Base-by-base conservation (phyloP, 2,113 vertebrate species). In the Aramus guarauna region DNA sequence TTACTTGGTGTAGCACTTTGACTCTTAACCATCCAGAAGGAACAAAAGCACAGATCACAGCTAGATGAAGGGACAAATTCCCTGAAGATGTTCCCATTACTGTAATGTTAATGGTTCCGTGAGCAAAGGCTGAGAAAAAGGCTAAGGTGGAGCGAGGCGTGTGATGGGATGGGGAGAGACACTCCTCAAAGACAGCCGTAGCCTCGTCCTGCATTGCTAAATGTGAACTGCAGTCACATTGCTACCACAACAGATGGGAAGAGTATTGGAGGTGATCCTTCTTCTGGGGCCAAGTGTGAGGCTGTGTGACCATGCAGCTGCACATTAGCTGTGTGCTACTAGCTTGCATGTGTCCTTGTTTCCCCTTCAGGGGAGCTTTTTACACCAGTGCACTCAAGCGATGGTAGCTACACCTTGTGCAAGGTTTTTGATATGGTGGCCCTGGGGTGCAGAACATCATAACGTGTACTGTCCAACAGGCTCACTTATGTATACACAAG, bases 101-200 rank as follows among this genome's bases (percentile, higher is more conserved):
- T 1, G 14, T 43, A 45, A 78, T 6, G 20, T 29, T 45, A 68
- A 30, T 3, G 15, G 75, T 63, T 60, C 19, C n/a, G 48, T 10
- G 10, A 84, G 30, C 8, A 29, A 93, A 76, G 59, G 19, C 59
- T 17, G 8, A 67, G 68, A 45, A 81, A 89, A 85, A 41, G 15
- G 12, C 8, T 55, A 39, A 56, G 19, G 10, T 62, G 41, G 63
- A n/a, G 29, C 1, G 2, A 80, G 30, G 3, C 0, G 0, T 78
- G 43, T 15, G 36, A 29, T 52, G 29, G 53, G 19, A 18, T 41
- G 47, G 13, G 7, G 17, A 89, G 45, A 77, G 52, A 43, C 4
- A 20, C 5, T 34, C n/a, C 41, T 36, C 72, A 4, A 27, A 41
- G 12, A 63, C 3, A n/a, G 8, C 16, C 68, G 43, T 47, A 27